Percentiles rank a stretch among this genome's conserved stretches.
Conservation (phyloP, 2,113 vertebrate species). For the Hippocampus barbouri region DNA sequence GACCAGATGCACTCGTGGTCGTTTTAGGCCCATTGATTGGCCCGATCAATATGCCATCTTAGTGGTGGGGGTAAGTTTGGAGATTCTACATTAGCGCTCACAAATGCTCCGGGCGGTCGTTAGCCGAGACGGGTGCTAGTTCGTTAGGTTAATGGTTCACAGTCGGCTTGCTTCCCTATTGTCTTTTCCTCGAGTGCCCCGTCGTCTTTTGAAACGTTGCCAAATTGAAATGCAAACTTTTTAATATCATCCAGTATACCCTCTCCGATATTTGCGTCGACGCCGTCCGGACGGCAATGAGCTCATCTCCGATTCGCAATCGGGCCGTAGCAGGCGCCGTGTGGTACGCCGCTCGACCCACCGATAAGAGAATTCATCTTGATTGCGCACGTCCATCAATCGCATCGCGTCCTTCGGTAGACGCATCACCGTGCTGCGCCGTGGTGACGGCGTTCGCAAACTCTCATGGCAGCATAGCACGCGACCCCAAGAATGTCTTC, state of each 20-base stretch:
- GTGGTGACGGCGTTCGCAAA: background rate
- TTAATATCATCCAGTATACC: constrained; percentile 10
- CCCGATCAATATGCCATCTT: constrained; percentile 73
- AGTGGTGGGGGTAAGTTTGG: constrained; percentile 49
- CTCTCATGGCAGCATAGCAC: background rate
- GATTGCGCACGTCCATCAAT: constrained; percentile 62
- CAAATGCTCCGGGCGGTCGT: constrained; percentile 58
- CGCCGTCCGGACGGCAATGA: constrained; percentile 20
- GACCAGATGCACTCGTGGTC: constrained; percentile 71
- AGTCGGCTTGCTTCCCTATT: constrained; percentile 47
- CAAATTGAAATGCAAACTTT: constrained; percentile 8
- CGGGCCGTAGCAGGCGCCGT: constrained; percentile 56
- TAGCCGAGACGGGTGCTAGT: constrained; percentile 57
- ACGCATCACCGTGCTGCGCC: background rate
- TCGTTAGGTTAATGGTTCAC: constrained; percentile 64
- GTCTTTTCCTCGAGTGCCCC: background rate
- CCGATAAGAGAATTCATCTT: constrained; percentile 69
- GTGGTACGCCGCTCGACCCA: constrained; percentile 38
- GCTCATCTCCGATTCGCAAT: constrained; percentile 54
- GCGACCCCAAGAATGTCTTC: background rate
- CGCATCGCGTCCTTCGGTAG: constrained; percentile 51
- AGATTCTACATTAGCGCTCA: constrained; percentile 67
- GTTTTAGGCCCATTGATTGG: constrained; percentile 73
- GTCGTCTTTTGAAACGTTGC: background rate
- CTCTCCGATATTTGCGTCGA: background rate